phyloP scores from a whole-genome alignment of 2,888 invertebrate species.

The Hirtodrosophila histrioides region DNA sequence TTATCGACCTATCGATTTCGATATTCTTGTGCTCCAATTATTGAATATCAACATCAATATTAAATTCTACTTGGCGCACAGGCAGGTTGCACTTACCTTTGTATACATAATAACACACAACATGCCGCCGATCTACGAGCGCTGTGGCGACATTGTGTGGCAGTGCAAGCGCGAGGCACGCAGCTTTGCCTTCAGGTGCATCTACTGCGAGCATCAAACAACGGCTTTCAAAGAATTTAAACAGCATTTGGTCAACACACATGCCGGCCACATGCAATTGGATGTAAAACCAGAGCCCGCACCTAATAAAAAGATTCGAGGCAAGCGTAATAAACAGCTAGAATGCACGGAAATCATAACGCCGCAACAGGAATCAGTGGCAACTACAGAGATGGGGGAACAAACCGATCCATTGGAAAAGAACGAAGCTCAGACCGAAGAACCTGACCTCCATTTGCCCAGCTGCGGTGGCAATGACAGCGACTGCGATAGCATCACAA shows the following conservation, averaged over 20 bases:
- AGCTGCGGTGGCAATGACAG: background rate
- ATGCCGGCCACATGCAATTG: slow-evolving; percentile 6
- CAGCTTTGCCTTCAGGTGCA: slow-evolving; percentile 38
- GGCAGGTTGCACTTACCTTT: background rate
- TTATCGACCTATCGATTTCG: slow-evolving; percentile 1
- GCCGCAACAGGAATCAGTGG: too few relatives aligned
- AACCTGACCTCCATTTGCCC: background rate
- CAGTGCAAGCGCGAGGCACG: slow-evolving; percentile 2
- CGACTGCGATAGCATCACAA: background rate
- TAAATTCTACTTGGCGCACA: background rate
- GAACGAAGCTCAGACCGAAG: background rate
- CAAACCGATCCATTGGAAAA: too few relatives aligned
- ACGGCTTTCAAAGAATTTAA: slow-evolving; percentile 36
- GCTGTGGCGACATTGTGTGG: slow-evolving; percentile 37
- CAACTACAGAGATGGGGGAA: too few relatives aligned
- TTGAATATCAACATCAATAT: background rate
- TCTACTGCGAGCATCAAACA: slow-evolving; percentile 23
- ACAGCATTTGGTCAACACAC: slow-evolving; percentile 26
- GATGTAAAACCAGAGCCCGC: background rate
- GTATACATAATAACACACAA: background rate
- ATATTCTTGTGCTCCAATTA: slow-evolving; percentile 9
- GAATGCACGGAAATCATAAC: too few relatives aligned
- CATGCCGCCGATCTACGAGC: slow-evolving; percentile 20
- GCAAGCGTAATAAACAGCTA: too few relatives aligned
- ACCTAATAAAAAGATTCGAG: background rate